Evolutionary conservation across 2,888 invertebrate genomes (phyloP), one percentile per base, ranked within the genome.

Genomic region (Ashinkailepas kermadecensis): DNA sequence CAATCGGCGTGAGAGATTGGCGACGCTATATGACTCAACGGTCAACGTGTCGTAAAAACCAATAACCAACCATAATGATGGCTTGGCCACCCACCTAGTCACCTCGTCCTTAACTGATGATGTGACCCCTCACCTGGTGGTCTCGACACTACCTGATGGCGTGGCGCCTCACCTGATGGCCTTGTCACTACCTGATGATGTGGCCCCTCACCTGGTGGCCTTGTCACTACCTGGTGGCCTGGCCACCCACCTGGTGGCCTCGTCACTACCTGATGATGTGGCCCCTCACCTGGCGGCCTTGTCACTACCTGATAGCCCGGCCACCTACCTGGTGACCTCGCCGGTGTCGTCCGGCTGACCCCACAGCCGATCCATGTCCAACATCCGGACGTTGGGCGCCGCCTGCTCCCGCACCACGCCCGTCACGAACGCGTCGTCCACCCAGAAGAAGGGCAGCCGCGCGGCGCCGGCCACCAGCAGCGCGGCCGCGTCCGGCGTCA

Each of bases 401-500:
- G 6, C 54, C 54, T 21, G 54, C 21, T 74, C 10, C 0, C 74
- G 74, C 21, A 74, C 18, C 54, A 74, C 56, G 21, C 74, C 74
- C 54, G 74, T 96, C 0, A 96, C 88, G 86, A 92, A 93, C 78
- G 94, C 92, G 86, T 97, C 96, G 86, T 97, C 96, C 82, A 96
- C 95, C 96, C 96, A 96, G 88, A 96, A 96, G 85, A 92, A 93
- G 25, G 90, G 88, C n/a, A 18, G 18, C 8, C 2, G 15, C 13
- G 10, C 10, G 74, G 56, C 21, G 54, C 54, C 74, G 65, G 90
- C 85, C 57, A 91, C 88, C 81, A 96, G 86, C 54, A 88, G 88
- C n/a, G 86, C 86, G 0, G 92, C 92, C 3, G 92, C 90, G 83
- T 89, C 88, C 0, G 92, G 90, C 82, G 92, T 93, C 1, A 93